These are phyloP conservation scores for Sebastes ruberrimus DNA, from an alignment of 2,797 vertebrate species.

Conservation along the genomic window DNA sequence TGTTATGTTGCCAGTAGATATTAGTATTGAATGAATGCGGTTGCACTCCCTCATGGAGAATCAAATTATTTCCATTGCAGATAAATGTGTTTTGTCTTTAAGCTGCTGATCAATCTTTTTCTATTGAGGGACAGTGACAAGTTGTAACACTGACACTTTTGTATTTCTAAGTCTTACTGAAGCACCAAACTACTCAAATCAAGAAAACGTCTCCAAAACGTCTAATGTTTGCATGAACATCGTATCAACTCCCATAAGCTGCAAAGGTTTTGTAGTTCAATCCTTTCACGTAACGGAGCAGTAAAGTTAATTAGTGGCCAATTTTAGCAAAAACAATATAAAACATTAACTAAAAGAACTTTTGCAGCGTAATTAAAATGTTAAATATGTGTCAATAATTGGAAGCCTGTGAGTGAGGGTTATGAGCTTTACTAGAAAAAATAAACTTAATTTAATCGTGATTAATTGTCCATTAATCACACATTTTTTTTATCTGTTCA, in stretches of 20 bases:
- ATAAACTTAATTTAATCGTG: too few relatives aligned
- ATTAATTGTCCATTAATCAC: too few relatives aligned
- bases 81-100: background rate
- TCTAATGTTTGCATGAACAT: background rate
- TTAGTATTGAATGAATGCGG: background rate
- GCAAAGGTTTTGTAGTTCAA: background rate
- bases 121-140: background rate
- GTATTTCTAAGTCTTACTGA: background rate
- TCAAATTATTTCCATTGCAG: background rate
- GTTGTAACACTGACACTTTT: too few relatives aligned
- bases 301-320: background rate
- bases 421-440: background rate
- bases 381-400: background rate
- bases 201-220: background rate
- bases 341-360: background rate
- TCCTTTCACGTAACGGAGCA: background rate
- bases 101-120: background rate
- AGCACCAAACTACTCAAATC: background rate
- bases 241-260: background rate
- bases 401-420: background rate
- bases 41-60: background rate
- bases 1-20: background rate
- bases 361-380: background rate
- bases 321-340: background rate
- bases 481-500: too few relatives aligned